Conservation (phyloP, 2,888 invertebrate species). For the Herminia tarsipennalis region DNA sequence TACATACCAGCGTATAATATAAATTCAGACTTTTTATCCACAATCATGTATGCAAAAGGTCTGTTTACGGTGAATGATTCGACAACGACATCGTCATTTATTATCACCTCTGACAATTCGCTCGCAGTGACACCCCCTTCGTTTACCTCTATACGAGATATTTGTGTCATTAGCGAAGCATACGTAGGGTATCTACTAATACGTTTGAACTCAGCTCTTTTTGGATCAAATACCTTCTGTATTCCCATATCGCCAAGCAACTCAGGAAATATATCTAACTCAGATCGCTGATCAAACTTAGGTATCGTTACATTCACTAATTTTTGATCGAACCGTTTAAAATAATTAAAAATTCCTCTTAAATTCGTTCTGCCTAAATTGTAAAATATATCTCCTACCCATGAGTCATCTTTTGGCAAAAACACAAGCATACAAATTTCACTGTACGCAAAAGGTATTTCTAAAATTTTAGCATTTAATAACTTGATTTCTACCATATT, state of each 20-base stretch:
- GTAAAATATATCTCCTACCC: slow-evolving; percentile 57
- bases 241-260: slow-evolving; percentile 70
- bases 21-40: slow-evolving; percentile 61
- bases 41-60: slow-evolving; percentile 66
- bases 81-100: slow-evolving; percentile 30
- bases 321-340: slow-evolving; percentile 40
- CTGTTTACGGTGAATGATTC: slow-evolving; percentile 60
- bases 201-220: slow-evolving; percentile 54
- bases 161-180: slow-evolving; percentile 64
- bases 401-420: slow-evolving; percentile 47
- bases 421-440: slow-evolving; percentile 63
- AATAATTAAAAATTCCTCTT: slow-evolving; percentile 58
- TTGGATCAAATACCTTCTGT: slow-evolving; percentile 62
- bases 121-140: slow-evolving; percentile 58
- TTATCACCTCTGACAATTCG: not conserved
- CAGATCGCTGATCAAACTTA: slow-evolving; percentile 57
- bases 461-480: slow-evolving; percentile 61
- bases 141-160: slow-evolving; percentile 57
- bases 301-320: slow-evolving; percentile 62
- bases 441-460: slow-evolving; percentile 52
- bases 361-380: slow-evolving; percentile 52
- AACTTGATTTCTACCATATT: slow-evolving; percentile 50
- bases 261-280: slow-evolving; percentile 62
- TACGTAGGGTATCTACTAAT: slow-evolving; percentile 61
- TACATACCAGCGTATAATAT: slow-evolving; percentile 70